phyloP scores from a whole-genome alignment of 2,888 invertebrate species.

The Congeria kusceri region DNA sequence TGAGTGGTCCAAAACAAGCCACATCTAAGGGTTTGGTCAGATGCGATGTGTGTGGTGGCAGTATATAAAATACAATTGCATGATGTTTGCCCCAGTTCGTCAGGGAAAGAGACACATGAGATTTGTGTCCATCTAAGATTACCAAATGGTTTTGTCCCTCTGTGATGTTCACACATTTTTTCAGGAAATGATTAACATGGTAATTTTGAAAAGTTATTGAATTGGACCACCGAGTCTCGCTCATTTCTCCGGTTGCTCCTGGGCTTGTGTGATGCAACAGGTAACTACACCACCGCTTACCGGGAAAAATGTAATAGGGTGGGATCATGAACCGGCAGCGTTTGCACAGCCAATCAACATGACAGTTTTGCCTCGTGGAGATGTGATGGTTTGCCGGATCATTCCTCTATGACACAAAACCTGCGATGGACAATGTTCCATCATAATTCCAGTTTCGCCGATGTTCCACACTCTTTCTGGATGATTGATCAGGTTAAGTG shows the following conservation, averaged over 20 bases:
- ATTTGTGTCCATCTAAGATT: constrained; percentile 52
- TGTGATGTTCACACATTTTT: constrained; percentile 16
- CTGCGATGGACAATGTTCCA: constrained; percentile 32
- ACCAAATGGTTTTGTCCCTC: constrained; percentile 15
- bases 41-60: constrained; percentile 46
- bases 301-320: constrained; percentile 52
- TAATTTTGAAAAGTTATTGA: constrained; percentile 25
- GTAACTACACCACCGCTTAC: constrained; percentile 35
- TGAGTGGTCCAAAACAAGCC: constrained; percentile 46
- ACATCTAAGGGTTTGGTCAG: constrained; percentile 45
- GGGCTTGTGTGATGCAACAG: constrained; percentile 19
- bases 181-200: constrained; percentile 27
- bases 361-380: constrained; percentile 36
- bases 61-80: constrained; percentile 32
- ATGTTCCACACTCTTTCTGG: constrained; percentile 48
- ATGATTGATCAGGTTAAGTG: constrained; percentile 3
- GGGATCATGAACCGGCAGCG: constrained; percentile 18
- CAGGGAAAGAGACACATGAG: constrained; percentile 38
- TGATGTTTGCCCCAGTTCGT: constrained; percentile 36
- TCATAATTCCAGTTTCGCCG: constrained; percentile 29
- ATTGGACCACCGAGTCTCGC: constrained; percentile 44
- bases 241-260: constrained; percentile 33
- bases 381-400: constrained; percentile 32
- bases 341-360: constrained; percentile 44
- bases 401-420: constrained; percentile 23